Percentiles rank a stretch among this genome's conserved stretches.
phyloP scores from a whole-genome alignment of 2,888 invertebrate genomes.

The Phasia obesa region DNA sequence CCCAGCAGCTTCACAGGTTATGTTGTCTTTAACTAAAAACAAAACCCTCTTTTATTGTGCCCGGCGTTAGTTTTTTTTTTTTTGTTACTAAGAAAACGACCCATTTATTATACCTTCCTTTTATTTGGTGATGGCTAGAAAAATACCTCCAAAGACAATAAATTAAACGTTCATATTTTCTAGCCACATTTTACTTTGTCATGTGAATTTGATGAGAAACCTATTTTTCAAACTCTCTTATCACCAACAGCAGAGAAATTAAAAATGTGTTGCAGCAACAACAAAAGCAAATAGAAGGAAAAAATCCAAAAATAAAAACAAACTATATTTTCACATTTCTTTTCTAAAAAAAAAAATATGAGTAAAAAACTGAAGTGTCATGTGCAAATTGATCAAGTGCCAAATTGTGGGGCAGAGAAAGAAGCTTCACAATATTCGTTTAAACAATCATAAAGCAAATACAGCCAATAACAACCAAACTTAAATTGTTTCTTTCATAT shows the following conservation, averaged over 20 bases:
- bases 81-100: background rate
- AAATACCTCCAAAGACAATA: background rate
- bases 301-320: constrained; percentile 9
- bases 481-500: too few relatives aligned
- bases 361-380: constrained; percentile 33
- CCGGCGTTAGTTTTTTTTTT: too few relatives aligned
- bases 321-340: background rate
- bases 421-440: background rate
- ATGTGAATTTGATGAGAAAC: constrained; percentile 35
- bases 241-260: background rate
- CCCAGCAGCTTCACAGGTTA: too few relatives aligned
- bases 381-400: constrained; percentile 15
- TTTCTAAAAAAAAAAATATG: background rate
- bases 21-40: too few relatives aligned
- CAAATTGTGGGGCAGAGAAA: background rate
- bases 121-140: background rate
- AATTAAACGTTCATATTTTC: constrained; percentile 26
- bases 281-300: background rate
- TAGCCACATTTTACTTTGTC: constrained; percentile 30
- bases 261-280: constrained; percentile 14
- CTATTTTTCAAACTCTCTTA: constrained; percentile 6
- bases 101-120: background rate
- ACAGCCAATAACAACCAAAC: constrained; percentile 3
- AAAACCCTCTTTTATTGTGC: too few relatives aligned
- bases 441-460: constrained; percentile 7